These are phyloP conservation scores for Plectus sambesii DNA, from an alignment of 1,140 invertebrate genomes.

Conservation along the genomic window DNA sequence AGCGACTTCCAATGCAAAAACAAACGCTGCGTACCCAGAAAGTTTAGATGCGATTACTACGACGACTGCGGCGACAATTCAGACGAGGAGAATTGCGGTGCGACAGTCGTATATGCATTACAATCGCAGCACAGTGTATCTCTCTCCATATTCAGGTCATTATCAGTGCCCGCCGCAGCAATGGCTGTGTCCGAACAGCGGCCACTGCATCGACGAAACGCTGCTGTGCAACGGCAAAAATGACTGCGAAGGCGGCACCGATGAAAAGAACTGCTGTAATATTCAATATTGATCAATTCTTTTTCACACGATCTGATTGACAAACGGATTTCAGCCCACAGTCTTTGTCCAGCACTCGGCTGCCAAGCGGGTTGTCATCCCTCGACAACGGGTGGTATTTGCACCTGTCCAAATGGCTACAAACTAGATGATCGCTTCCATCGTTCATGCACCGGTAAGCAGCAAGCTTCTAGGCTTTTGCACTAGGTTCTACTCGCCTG, in stretches of 20 bases:
- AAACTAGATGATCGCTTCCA: constrained; percentile 62
- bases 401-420: constrained; percentile 68
- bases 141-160: constrained; percentile 48
- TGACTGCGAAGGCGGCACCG: constrained; percentile 77
- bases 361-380: constrained; percentile 81
- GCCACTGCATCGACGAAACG: constrained; percentile 71
- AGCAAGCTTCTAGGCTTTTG: background rate
- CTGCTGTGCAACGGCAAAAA: constrained; percentile 76
- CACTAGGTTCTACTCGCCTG: constrained; percentile 15
- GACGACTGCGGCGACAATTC: constrained; percentile 48
- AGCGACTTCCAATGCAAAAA: constrained; percentile 86
- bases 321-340: constrained; percentile 54
- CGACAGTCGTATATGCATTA: constrained; percentile 6
- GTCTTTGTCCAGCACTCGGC: constrained; percentile 62
- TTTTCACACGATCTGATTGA: constrained; percentile 2
- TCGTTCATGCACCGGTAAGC: constrained; percentile 65
- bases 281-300: constrained; percentile 14
- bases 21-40: constrained; percentile 72
- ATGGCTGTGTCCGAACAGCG: constrained; percentile 68
- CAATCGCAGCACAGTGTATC: background rate
- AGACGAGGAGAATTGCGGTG: constrained; percentile 74
- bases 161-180: constrained; percentile 80
- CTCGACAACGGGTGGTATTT: constrained; percentile 73
- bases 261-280: constrained; percentile 58
- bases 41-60: constrained; percentile 51